These are phyloP conservation scores for Rhizomys pruinosus DNA, from an alignment of 2,113 vertebrate species.

Conservation along the genomic window DNA sequence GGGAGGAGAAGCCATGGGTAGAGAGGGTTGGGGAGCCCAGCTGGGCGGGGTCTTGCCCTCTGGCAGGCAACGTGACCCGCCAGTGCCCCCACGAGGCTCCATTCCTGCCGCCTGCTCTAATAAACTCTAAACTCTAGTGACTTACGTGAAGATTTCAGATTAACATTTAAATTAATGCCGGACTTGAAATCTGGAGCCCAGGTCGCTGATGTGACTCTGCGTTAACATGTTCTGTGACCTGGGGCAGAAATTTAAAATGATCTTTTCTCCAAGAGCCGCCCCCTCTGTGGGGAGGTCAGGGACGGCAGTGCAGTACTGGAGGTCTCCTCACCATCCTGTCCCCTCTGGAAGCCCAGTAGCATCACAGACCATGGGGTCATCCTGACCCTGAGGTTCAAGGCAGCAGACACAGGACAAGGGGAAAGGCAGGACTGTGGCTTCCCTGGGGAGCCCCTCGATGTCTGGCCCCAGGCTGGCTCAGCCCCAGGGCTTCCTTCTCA, in stretches of 20 bases:
- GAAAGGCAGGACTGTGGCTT: neutral
- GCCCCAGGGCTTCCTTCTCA: neutral
- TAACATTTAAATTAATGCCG: slow-evolving; percentile 83
- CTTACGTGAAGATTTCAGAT: slow-evolving; percentile 77
- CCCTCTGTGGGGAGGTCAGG: slow-evolving; percentile 40
- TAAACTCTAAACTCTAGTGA: slow-evolving; percentile 80
- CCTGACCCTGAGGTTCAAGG: neutral
- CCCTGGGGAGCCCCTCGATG: neutral
- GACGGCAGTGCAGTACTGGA: neutral
- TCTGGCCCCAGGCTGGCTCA: neutral
- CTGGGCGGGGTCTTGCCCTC: slow-evolving; percentile 59
- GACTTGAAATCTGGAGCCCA: slow-evolving; percentile 76
- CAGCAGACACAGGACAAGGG: neutral
- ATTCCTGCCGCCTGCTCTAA: slow-evolving; percentile 70
- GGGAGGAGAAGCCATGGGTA: neutral
- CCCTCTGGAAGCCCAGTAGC: neutral
- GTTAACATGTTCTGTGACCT: slow-evolving; percentile 80
- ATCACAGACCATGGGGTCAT: neutral
- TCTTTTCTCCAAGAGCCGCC: slow-evolving; percentile 26
- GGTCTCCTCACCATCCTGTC: neutral
- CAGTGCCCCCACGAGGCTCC: slow-evolving; percentile 37
- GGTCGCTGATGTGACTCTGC: slow-evolving; percentile 72
- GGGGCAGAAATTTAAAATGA: slow-evolving; percentile 78
- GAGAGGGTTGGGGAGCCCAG: neutral
- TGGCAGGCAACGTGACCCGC: slow-evolving; percentile 72